Base-by-base conservation (phyloP, 2,888 invertebrate genomes). In the Ectemnius lituratus region DNA sequence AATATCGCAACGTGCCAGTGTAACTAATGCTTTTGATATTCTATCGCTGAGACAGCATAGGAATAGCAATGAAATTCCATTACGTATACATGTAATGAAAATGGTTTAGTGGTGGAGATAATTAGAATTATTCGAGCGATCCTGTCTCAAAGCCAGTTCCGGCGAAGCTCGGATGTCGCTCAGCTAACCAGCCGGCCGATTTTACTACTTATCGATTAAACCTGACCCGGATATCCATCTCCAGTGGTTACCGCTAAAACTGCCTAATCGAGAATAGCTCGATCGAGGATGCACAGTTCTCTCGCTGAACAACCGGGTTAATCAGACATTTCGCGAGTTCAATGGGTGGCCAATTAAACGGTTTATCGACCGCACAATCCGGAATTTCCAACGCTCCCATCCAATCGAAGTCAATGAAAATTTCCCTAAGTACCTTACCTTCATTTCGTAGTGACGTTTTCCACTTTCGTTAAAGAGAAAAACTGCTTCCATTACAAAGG, bases 201-300 rank as follows among this genome's bases (percentile, higher is more conserved):
- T 74, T 67, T 67, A 60, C 28, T 57, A 68, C 27, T 56, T 73
- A 79, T 79, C 67, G 80, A 80, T 79, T 62, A 74, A 65, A 76
- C 59, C 62, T 62, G 67, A 75, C 68, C 64, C 65, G 68, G 47
- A 69, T 76, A 67, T 68, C 73, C 62, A 59, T 73, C 67, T 64
- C 46, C 11, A 14, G 20, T 13, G 4, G 27, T 63, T 61, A 11
- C 20, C 64, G 8, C 23, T 37, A 47, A 66, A 69, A 67, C 65
- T 65, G 58, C 28, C 63, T 73, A 67, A 76, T 79, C 76, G 61
- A 37, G 61, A 76, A 70, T 76, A 67, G 73, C 79, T 68, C n/a
- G 60, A 60, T 60, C 14, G 62, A 68, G 64, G 63, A 69, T 67
- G 45, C 56, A 60, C 63, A 4, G 16, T 58, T 16, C 69, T 58